Evolutionary conservation across 1,140 invertebrate genomes (phyloP), one percentile per base, ranked within the genome.

Genomic region (Theocolax elegans): DNA sequence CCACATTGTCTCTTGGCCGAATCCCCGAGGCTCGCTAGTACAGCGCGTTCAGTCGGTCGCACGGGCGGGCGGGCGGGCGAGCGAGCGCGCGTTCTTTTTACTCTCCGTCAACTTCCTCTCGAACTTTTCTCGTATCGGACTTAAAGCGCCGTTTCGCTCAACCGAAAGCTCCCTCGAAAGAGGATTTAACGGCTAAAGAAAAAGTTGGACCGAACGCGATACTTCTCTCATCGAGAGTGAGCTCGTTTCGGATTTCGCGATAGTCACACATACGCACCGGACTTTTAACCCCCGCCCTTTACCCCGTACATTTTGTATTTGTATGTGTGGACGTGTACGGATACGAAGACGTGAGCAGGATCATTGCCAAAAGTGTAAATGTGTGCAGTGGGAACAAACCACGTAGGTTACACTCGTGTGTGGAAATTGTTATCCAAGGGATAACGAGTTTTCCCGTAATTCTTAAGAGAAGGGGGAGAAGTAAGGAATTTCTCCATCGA

Each of bases 51-150:
- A n/a, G n/a, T n/a, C n/a, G n/a, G n/a, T n/a, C n/a, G n/a, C n/a
- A n/a, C n/a, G n/a, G n/a, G n/a, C n/a, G n/a, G n/a, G n/a, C n/a
- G n/a, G n/a, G n/a, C n/a, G n/a, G n/a, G n/a, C n/a, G n/a, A n/a
- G n/a, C 54, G 27, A 19, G 29, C 10, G 3, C 9, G 27, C 59
- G 23, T 48, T 63, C 48, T 40, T 40, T 64, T 64, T 64, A 42
- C n/a, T 38, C 35, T 31, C 40, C 69, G 62, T 66, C 59, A 69
- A 69, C 67, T 69, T 56, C 10, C 49, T 19, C 44, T 44, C 44
- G n/a, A 71, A 71, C 69, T 71, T 71, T 63, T 66, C 69, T 63
- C 59, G 53, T 71, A 54, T 71, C 60, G 69, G 51, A 66, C 62
- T 60, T 60, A 53, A 66, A 59, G 69, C 69, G 60, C n/a, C 42